Evolutionary conservation across 2,888 invertebrate species (phyloP).

Genomic region (Taenaris catops): DNA sequence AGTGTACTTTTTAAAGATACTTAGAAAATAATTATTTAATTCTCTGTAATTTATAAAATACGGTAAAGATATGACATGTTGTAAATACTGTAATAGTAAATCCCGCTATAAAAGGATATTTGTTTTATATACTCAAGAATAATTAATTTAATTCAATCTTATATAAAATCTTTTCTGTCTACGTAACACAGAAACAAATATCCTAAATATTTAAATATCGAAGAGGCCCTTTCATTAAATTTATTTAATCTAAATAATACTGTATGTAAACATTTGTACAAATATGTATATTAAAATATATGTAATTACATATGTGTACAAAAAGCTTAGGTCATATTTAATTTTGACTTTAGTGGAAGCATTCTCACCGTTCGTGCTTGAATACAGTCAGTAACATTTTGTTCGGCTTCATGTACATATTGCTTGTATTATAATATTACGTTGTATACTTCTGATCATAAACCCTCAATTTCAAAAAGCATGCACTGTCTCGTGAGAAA

Average conservation of each 20-base stretch:
- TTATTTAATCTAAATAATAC: conserved; percentile 3
- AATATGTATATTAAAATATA: conserved; percentile 23
- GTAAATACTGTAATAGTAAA: too few relatives aligned
- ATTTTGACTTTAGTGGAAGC: conserved; percentile 70
- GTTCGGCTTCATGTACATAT: conserved; percentile 81
- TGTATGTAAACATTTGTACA: conserved; percentile 18
- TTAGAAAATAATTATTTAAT: too few relatives aligned
- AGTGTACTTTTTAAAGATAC: too few relatives aligned
- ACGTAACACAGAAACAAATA: conserved; percentile 5
- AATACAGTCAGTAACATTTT: conserved; percentile 75
- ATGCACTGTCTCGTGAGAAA: conserved; percentile 88
- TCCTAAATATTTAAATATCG: conserved; percentile 4
- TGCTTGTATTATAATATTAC: conserved; percentile 81
- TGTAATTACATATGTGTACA: conserved; percentile 27
- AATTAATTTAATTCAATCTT: too few relatives aligned
- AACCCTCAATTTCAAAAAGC: conserved; percentile 81
- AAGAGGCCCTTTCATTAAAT: too few relatives aligned
- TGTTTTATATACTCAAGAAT: too few relatives aligned
- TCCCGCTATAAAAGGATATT: too few relatives aligned
- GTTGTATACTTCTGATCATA: conserved; percentile 75
- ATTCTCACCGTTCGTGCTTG: conserved; percentile 81
- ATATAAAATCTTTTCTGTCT: too few relatives aligned
- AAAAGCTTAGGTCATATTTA: conserved; percentile 37
- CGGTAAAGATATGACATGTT: too few relatives aligned
- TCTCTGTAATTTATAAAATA: too few relatives aligned